Percentiles rank a stretch among this genome's conserved stretches.
phyloP scores from a whole-genome alignment of 2,888 invertebrate genomes.

The Gryllus longicercus region DNA sequence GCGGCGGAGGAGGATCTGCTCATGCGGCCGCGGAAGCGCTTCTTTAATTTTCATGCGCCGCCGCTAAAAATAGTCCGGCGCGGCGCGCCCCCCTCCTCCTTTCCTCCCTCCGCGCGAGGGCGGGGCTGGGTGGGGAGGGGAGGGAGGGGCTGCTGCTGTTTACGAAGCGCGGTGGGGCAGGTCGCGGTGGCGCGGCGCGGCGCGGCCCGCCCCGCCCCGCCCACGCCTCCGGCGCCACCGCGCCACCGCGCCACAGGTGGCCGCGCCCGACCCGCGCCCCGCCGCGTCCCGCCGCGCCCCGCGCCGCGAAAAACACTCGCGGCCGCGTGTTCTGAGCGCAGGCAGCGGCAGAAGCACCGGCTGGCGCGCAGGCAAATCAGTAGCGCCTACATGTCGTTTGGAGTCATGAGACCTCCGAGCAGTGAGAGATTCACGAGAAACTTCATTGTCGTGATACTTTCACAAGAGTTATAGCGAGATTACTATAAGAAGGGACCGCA shows the following conservation, averaged over 20 bases:
- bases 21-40: background rate
- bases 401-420: no score
- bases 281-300: background rate
- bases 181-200: background rate
- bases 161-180: background rate
- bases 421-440: no score
- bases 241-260: slow-evolving; percentile 4
- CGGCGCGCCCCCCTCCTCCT: background rate
- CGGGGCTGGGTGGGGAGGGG: background rate
- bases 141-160: background rate
- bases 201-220: background rate
- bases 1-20: background rate
- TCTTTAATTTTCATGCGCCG: slow-evolving; percentile 1
- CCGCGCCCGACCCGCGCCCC: background rate
- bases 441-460: no score
- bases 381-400: no score
- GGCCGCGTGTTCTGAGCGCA: no score
- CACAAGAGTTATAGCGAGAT: no score
- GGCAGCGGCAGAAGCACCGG: no score
- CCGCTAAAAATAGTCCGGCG: background rate
- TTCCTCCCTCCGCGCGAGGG: background rate
- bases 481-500: no score
- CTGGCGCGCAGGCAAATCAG: no score
- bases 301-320: background rate
- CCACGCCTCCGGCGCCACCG: background rate